Conservation (phyloP, 2,888 invertebrate genomes). For the Athalia cordata region DNA sequence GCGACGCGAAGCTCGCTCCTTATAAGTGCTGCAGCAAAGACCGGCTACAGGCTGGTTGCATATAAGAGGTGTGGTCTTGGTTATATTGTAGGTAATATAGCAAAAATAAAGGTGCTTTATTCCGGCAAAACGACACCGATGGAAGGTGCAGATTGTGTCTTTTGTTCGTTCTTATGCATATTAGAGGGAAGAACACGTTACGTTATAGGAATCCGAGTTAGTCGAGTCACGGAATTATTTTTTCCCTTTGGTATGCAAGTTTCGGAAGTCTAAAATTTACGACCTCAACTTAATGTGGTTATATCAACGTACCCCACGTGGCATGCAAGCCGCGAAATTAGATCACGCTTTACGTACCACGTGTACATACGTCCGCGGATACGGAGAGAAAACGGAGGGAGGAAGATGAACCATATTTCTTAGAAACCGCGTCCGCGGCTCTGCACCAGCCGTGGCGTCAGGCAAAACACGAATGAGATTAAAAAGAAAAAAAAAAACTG, state of each 20-base stretch:
- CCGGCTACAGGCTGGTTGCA: neutral
- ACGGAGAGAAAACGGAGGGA: neutral
- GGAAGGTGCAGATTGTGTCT: neutral
- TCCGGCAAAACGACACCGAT: conserved; percentile 50
- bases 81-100: conserved; percentile 47
- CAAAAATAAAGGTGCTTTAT: conserved; percentile 50
- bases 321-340: conserved; percentile 39
- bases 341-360: neutral
- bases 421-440: conserved; percentile 9
- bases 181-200: neutral
- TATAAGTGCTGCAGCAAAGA: conserved; percentile 27
- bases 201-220: too few species aligned
- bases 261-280: neutral
- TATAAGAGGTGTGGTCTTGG: neutral
- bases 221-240: neutral
- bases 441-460: neutral
- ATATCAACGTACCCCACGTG: conserved; percentile 28
- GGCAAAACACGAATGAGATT: neutral
- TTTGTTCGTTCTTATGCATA: conserved; percentile 10
- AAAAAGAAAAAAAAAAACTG: neutral
- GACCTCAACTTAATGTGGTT: neutral
- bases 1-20: conserved; percentile 16
- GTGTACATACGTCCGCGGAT: too few species aligned
- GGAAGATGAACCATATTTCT: conserved; percentile 27
- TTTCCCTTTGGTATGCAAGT: conserved; percentile 1